Percentiles rank a stretch among this genome's conserved stretches.
Evolutionary conservation across 2,113 vertebrate species (phyloP).

Genomic region (Morone saxatilis): DNA sequence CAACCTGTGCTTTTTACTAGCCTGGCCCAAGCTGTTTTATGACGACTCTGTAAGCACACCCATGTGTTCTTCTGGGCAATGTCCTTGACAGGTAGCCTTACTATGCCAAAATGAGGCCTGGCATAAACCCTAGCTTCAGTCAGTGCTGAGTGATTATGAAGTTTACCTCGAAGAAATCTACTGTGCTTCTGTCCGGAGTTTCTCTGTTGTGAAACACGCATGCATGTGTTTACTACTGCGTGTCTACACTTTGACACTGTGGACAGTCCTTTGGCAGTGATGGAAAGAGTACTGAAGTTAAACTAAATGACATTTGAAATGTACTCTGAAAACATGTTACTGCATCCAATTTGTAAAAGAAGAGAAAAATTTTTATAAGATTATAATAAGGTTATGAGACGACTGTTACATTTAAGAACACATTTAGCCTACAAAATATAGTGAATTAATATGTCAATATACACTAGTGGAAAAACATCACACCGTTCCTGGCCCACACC

Average conservation of each 20-base stretch:
- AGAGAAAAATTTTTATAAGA: too few relatives aligned
- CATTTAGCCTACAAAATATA: too few relatives aligned
- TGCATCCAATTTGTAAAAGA: too few relatives aligned
- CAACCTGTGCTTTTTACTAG: conserved; percentile 67
- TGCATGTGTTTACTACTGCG: background rate
- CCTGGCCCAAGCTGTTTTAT: conserved; percentile 70
- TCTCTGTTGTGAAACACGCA: background rate
- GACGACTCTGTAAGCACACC: conserved; percentile 52
- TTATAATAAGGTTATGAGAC: too few relatives aligned
- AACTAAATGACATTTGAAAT: background rate
- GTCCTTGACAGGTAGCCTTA: conserved; percentile 47
- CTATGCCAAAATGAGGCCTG: conserved; percentile 40
- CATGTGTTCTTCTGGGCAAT: conserved; percentile 55
- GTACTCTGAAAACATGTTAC: too few relatives aligned
- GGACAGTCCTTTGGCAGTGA: background rate
- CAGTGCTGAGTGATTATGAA: conserved; percentile 10
- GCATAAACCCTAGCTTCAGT: conserved; percentile 14
- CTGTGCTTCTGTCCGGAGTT: background rate
- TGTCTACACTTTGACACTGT: background rate
- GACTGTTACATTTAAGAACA: too few relatives aligned
- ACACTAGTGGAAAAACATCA: background rate
- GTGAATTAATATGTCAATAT: too few relatives aligned
- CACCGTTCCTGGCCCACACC: too few relatives aligned
- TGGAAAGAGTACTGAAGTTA: background rate
- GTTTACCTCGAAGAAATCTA: conserved; percentile 5